phyloP scores from a whole-genome alignment of 2,888 invertebrate genomes.

The Nipponacmea schrenckii region DNA sequence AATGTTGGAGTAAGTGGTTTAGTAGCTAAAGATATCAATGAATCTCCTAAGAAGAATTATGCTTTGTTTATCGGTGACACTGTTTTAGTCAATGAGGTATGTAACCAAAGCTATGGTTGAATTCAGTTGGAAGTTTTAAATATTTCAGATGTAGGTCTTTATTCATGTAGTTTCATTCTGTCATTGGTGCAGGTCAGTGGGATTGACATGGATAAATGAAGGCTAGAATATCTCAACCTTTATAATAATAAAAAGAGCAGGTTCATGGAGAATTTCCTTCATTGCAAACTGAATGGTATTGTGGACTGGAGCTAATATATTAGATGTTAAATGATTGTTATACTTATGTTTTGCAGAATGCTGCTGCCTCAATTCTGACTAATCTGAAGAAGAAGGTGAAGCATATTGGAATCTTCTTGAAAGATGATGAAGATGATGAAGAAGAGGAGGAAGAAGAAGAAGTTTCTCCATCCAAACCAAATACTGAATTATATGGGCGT shows the following conservation, averaged over 20 bases:
- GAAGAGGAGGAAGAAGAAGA: slow-evolving; percentile 81
- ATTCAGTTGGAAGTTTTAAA: too few species aligned
- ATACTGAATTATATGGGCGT: slow-evolving; percentile 78
- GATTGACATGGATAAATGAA: too few species aligned
- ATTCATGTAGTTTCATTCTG: too few species aligned
- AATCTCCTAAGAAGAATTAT: slow-evolving; percentile 82
- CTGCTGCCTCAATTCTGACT: slow-evolving; percentile 87
- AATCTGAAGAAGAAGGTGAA: slow-evolving; percentile 94
- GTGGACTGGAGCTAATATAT: too few species aligned
- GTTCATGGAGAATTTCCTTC: too few species aligned
- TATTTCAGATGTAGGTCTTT: too few species aligned
- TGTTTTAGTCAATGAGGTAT: slow-evolving; percentile 89
- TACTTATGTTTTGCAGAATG: slow-evolving; percentile 69
- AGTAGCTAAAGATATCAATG: slow-evolving; percentile 83
- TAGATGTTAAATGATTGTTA: too few species aligned
- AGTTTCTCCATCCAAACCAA: slow-evolving; percentile 67
- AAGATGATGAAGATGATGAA: slow-evolving; percentile 69
- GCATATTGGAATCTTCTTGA: slow-evolving; percentile 93
- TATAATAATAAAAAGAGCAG: too few species aligned
- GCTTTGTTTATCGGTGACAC: slow-evolving; percentile 97
- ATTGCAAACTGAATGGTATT: too few species aligned
- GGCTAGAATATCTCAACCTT: too few species aligned
- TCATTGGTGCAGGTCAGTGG: too few species aligned
- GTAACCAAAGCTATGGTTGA: too few species aligned
- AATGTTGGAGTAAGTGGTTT: slow-evolving; percentile 91